Conservation (phyloP, 1,140 invertebrate species). For the Lordiphosa stackelbergi region DNA sequence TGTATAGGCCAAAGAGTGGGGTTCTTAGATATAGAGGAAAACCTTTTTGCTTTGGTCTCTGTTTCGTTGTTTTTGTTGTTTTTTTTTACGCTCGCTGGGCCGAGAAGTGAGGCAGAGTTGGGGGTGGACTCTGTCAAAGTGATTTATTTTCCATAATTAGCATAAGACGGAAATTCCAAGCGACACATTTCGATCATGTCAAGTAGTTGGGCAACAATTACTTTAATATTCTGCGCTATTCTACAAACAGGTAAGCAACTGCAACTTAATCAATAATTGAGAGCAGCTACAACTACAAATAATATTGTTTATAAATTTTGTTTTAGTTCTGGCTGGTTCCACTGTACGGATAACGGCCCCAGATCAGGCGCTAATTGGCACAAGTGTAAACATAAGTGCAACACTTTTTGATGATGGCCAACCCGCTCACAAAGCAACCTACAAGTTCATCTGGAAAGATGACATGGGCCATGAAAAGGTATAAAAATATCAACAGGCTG, state of each 20-base stretch:
- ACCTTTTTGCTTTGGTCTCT: slow-evolving; percentile 21
- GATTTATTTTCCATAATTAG: slow-evolving; percentile 41
- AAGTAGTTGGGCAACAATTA: slow-evolving; percentile 3
- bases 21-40: slow-evolving; percentile 12
- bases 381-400: slow-evolving; percentile 54
- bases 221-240: slow-evolving; percentile 26
- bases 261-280: slow-evolving; percentile 25
- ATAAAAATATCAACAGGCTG: slow-evolving; percentile 8
- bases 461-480: slow-evolving; percentile 38
- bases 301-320: neutral
- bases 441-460: slow-evolving; percentile 56
- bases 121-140: slow-evolving; percentile 7
- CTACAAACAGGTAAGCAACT: slow-evolving; percentile 43
- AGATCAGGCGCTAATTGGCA: slow-evolving; percentile 44
- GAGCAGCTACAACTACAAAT: slow-evolving; percentile 7
- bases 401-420: slow-evolving; percentile 49
- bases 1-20: slow-evolving; percentile 9
- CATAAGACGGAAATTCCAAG: slow-evolving; percentile 38
- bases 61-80: slow-evolving; percentile 23
- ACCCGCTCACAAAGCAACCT: slow-evolving; percentile 34
- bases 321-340: slow-evolving; percentile 42
- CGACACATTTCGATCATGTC: slow-evolving; percentile 38
- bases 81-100: slow-evolving; percentile 23
- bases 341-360: slow-evolving; percentile 51
- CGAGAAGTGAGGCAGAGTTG: slow-evolving; percentile 10